phyloP scores from a whole-genome alignment of 2,797 vertebrate genomes.

The Glyptemys insculpta region DNA sequence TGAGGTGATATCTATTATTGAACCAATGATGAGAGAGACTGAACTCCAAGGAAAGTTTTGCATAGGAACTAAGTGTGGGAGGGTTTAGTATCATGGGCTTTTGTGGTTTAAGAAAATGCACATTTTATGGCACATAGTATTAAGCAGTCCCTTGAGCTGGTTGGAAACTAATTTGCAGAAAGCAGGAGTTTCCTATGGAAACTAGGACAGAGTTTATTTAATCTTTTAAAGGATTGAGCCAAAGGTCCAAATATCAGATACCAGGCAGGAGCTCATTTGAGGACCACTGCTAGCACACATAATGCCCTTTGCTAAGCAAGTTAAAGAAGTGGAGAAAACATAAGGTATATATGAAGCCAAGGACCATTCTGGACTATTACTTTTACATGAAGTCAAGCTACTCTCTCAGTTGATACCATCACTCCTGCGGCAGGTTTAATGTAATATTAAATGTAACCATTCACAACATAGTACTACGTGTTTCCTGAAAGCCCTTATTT shows the following conservation, averaged over 20 bases:
- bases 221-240: not conserved
- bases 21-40: too few species aligned
- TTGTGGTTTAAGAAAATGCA: not conserved
- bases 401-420: not conserved
- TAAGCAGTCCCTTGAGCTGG: not conserved
- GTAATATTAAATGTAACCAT: not conserved
- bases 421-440: not conserved
- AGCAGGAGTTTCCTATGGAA: not conserved
- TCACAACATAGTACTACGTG: not conserved
- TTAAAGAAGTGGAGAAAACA: not conserved
- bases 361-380: not conserved
- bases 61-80: not conserved
- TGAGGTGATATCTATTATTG: too few species aligned
- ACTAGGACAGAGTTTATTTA: not conserved
- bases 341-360: not conserved
- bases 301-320: not conserved
- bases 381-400: not conserved
- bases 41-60: not conserved
- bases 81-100: not conserved
- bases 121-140: not conserved
- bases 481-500: not conserved
- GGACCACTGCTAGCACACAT: not conserved
- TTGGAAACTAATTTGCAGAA: too few species aligned
- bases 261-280: not conserved
- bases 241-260: not conserved